A percentile compares a stretch with the other conserved stretches of the same genome.
phyloP scores from a whole-genome alignment of 2,113 vertebrate species.

The Lophochroa leadbeateri region DNA sequence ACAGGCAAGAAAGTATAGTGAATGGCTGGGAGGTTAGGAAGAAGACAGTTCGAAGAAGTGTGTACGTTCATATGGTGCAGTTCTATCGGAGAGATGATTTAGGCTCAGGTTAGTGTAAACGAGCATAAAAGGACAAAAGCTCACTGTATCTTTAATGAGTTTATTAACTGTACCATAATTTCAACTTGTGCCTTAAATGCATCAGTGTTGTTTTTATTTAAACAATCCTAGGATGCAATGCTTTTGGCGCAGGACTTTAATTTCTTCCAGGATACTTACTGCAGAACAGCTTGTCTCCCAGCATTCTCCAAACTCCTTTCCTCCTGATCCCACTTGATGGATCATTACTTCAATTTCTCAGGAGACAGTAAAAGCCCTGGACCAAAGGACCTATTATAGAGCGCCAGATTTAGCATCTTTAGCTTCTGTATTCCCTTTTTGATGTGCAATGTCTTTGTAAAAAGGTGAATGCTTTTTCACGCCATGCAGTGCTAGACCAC shows the following conservation, averaged over 20 bases:
- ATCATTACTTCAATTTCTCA: neutral
- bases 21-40: neutral
- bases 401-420: neutral
- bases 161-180: neutral
- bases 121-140: neutral
- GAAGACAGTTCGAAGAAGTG: neutral
- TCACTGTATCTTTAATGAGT: neutral
- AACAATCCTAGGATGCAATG: neutral
- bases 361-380: neutral
- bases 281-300: neutral
- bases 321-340: neutral
- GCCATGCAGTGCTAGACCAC: neutral
- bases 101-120: neutral
- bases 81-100: neutral
- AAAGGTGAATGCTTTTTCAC: neutral
- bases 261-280: neutral
- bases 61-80: neutral
- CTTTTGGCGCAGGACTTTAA: fast-evolving
- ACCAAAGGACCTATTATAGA: neutral
- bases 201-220: neutral
- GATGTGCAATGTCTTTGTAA: neutral
- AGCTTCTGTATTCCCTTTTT: neutral
- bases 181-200: neutral
- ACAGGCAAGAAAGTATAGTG: neutral
- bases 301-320: neutral